phyloP scores from a whole-genome alignment of 1,140 invertebrate genomes.

The Scaptodrosophila lebanonensis region DNA sequence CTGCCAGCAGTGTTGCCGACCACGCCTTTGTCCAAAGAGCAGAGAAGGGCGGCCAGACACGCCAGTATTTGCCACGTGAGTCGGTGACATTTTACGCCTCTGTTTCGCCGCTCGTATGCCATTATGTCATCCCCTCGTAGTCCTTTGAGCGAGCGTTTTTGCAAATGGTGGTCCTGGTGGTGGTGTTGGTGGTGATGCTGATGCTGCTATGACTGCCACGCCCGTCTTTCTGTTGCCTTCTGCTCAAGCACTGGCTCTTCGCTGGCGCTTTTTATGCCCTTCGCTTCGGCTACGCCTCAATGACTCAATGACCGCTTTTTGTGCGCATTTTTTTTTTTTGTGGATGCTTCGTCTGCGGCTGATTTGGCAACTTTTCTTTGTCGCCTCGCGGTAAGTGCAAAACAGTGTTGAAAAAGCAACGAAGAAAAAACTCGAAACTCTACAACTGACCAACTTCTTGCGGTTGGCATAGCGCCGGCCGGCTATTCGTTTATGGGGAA shows the following conservation, averaged over 20 bases:
- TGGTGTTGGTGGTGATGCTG: not conserved
- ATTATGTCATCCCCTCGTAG: constrained; percentile 24
- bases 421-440: constrained; percentile 39
- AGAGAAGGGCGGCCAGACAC: constrained; percentile 46
- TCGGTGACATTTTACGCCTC: not conserved
- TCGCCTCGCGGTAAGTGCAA: constrained; percentile 54
- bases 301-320: constrained; percentile 27
- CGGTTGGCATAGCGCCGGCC: no score
- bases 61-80: constrained; percentile 48
- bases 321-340: not conserved
- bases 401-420: constrained; percentile 42
- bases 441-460: constrained; percentile 63
- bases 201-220: constrained; percentile 35
- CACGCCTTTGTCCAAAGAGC: constrained; percentile 42
- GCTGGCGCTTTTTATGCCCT: constrained; percentile 50
- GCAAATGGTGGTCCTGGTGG: not conserved
- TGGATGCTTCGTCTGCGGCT: constrained; percentile 36
- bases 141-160: constrained; percentile 26
- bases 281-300: constrained; percentile 32
- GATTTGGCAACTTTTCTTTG: constrained; percentile 64
- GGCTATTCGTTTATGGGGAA: no score
- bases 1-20: no score
- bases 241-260: constrained; percentile 32
- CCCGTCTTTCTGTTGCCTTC: constrained; percentile 49
- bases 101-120: constrained; percentile 9